These are phyloP conservation scores for Alfaro cultratus DNA, from an alignment of 2,797 vertebrate genomes.

Conservation along the genomic window DNA sequence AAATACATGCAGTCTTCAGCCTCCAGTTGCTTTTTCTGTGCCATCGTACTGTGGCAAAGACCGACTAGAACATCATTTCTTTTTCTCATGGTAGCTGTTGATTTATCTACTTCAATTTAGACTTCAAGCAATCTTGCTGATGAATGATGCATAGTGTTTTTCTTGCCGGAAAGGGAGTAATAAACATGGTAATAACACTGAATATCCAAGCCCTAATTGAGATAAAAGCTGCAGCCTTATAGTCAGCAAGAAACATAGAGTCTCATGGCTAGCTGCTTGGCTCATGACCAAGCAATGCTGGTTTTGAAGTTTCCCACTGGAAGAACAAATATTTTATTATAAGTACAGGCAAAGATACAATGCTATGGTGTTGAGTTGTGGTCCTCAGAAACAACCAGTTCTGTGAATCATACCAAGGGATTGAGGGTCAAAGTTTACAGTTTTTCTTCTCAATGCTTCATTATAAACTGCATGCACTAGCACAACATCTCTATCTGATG, in stretches of 20 bases:
- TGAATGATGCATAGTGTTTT: conserved; percentile 59
- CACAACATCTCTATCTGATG: not conserved
- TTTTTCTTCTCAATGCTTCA: not conserved
- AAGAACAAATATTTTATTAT: not conserved
- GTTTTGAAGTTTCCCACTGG: conserved; percentile 8
- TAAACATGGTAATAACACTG: conserved; percentile 35
- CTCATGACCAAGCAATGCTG: not conserved
- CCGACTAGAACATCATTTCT: conserved; percentile 31
- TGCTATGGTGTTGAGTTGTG: not conserved
- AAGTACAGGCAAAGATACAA: not conserved
- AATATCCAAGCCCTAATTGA: conserved; percentile 20
- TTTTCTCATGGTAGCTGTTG: conserved; percentile 38
- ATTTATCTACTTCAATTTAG: conserved; percentile 65
- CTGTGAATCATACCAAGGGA: not conserved
- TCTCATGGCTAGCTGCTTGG: not conserved
- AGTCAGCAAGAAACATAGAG: conserved; percentile 7
- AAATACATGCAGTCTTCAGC: conserved; percentile 59
- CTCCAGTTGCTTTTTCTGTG: conserved; percentile 43
- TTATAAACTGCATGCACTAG: not conserved
- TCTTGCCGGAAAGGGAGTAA: conserved; percentile 21
- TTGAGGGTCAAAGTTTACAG: not conserved
- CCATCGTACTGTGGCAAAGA: conserved; percentile 33
- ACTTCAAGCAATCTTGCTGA: conserved; percentile 52
- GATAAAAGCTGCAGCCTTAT: not conserved
- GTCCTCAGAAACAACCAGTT: not conserved